Conservation (phyloP, 2,113 vertebrate genomes). For the Eurystomus gularis region DNA sequence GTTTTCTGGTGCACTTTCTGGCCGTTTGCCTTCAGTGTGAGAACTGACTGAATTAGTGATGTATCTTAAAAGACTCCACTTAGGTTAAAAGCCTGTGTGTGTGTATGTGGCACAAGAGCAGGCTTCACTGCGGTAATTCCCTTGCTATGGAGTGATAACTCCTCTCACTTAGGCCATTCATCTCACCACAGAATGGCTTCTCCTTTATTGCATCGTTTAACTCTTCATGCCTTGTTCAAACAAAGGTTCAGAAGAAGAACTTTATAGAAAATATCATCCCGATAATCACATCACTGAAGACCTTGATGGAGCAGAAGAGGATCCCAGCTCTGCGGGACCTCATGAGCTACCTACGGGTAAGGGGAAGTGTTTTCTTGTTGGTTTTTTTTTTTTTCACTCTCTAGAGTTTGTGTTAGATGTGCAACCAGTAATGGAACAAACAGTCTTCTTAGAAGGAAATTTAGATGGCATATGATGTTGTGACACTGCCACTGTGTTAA, state of each 20-base stretch:
- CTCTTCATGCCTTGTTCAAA: not conserved
- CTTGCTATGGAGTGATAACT: not conserved
- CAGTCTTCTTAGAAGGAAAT: slow-evolving; percentile 5
- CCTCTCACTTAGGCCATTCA: not conserved
- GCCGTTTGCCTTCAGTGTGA: not conserved
- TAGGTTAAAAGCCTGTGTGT: not conserved
- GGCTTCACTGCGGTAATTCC: not conserved
- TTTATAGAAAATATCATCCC: slow-evolving; percentile 92
- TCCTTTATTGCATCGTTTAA: not conserved
- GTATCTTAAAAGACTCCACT: not conserved
- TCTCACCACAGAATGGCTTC: not conserved
- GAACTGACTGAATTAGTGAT: not conserved
- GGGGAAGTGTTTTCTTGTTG: not conserved
- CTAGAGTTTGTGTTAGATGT: not conserved
- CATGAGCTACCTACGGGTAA: slow-evolving; percentile 90
- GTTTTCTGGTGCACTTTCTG: not conserved
- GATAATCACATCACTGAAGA: slow-evolving; percentile 87
- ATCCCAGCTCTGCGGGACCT: slow-evolving; percentile 88
- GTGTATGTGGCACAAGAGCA: not conserved
- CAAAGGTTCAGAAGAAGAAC: slow-evolving; percentile 92
- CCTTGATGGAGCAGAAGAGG: slow-evolving; percentile 84
- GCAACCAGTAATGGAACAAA: not conserved
- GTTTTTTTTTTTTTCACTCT: not conserved
- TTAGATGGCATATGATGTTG: slow-evolving; percentile 1
- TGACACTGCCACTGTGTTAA: slow-evolving; percentile 38